phyloP scores from a whole-genome alignment of 2,797 vertebrate genomes.

The Molossus molossus region DNA sequence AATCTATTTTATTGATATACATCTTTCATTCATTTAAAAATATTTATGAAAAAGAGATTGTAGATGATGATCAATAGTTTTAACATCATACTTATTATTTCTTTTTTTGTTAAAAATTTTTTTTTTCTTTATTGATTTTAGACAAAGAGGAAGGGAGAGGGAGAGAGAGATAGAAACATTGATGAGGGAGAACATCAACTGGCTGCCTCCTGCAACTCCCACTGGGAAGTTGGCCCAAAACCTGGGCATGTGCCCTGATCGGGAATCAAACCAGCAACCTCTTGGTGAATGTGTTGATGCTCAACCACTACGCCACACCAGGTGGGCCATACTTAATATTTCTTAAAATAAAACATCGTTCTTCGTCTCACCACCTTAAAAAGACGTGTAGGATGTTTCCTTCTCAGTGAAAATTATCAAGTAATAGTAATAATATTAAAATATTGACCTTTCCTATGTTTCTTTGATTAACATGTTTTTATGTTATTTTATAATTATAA shows the following conservation, averaged over 20 bases:
- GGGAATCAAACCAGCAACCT: too few species aligned
- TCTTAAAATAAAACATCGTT: not conserved
- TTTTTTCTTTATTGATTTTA: too few species aligned
- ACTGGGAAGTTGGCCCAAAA: too few species aligned
- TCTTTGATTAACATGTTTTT: not conserved
- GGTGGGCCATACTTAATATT: not conserved
- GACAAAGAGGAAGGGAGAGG: too few species aligned
- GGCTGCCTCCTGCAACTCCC: too few species aligned
- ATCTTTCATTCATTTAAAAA: not conserved
- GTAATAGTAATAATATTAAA: not conserved
- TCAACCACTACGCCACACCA: too few species aligned
- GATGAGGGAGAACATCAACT: too few species aligned
- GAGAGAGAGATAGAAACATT: too few species aligned
- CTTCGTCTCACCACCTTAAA: conserved; percentile 3
- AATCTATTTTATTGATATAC: not conserved
- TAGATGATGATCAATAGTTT: not conserved
- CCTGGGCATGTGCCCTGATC: too few species aligned
- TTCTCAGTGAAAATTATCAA: not conserved
- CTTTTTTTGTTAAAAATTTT: not conserved
- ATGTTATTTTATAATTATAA: not conserved
- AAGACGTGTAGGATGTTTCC: not conserved
- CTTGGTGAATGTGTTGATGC: too few species aligned
- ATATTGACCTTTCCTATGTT: not conserved
- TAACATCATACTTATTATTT: not conserved
- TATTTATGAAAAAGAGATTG: not conserved